phyloP scores from a whole-genome alignment of 64 coral and sea anemone genomes.

The Montipora foliosa region DNA sequence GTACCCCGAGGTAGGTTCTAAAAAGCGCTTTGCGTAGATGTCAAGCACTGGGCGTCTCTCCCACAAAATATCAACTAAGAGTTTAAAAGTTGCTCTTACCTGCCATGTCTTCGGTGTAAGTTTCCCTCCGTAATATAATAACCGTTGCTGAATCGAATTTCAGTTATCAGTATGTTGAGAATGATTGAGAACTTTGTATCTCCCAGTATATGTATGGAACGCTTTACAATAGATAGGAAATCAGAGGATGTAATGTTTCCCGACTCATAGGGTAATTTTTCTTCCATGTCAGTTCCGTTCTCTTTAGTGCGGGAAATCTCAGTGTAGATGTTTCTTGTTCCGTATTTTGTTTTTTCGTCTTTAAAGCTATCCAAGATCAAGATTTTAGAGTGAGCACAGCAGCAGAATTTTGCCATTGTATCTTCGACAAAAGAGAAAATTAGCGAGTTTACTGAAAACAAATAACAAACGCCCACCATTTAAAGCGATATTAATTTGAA shows the following conservation, averaged over 20 bases:
- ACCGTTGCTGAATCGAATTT: neutral
- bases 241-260: conserved; percentile 23
- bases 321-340: neutral
- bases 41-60: no score
- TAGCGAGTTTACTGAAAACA: no score
- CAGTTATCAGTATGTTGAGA: neutral
- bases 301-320: neutral
- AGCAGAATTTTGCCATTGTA: neutral
- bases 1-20: no score
- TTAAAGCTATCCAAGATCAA: no score
- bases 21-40: no score
- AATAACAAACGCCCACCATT: no score
- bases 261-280: neutral
- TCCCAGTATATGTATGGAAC: neutral
- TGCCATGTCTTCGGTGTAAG: neutral
- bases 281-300: neutral
- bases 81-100: neutral
- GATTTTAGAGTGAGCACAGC: no score
- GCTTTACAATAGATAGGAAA: neutral
- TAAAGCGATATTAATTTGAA: no score
- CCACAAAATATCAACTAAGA: neutral
- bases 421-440: neutral
- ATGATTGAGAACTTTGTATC: neutral
- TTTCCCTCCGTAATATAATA: neutral
- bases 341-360: neutral